Evolutionary conservation across 2,888 invertebrate species (phyloP), one percentile per base, ranked within the genome.

Genomic region (Sminthurinus aureus): DNA sequence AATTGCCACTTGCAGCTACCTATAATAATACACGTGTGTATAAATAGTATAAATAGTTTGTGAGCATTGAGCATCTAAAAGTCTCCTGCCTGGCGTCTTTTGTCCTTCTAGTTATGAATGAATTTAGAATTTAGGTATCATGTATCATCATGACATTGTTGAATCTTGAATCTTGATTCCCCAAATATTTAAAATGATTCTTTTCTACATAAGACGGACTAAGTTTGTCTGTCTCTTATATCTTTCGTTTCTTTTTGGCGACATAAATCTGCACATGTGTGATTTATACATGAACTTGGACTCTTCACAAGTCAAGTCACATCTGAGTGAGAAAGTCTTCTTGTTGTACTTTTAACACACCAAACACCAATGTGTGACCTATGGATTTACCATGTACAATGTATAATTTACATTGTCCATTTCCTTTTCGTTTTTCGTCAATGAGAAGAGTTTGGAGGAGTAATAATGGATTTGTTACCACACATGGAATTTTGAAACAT

Each of bases 351-450:
- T 80, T 80, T 80, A 80, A 73, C 58, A 69, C 71, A 52, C 66
- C 75, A 81, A 81, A 69, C 71, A 52, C 66, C 75, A 81, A 81
- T 81, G 81, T 81, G 81, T 81, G 81, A 81, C 74, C 74, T 74
- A 81, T 81, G 81, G 81, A 81, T 81, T 81, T 81, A 81, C 81
- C 38, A 24, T 38, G 38, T 38, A 38, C 38, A 64, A 38, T 79
- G 66, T 79, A 79, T 67, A 67, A 38, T n/a, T n/a, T n/a, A n/a
- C n/a, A n/a, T 81, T 74, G 58, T 66, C 81, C 81, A 81, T 75
- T 75, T 81, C 81, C 81, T 81, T 81, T 81, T 81, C 74, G 81
- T 81, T 81, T 81, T 81, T 81, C 74, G 81, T 81, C 81, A 81
- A 74, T 74, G 38, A 38, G 38, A 38, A 38, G 38, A 38, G 38